These are phyloP conservation scores for Ichneumoninae sp. DNA, from an alignment of 2,888 invertebrate species.

Conservation along the genomic window DNA sequence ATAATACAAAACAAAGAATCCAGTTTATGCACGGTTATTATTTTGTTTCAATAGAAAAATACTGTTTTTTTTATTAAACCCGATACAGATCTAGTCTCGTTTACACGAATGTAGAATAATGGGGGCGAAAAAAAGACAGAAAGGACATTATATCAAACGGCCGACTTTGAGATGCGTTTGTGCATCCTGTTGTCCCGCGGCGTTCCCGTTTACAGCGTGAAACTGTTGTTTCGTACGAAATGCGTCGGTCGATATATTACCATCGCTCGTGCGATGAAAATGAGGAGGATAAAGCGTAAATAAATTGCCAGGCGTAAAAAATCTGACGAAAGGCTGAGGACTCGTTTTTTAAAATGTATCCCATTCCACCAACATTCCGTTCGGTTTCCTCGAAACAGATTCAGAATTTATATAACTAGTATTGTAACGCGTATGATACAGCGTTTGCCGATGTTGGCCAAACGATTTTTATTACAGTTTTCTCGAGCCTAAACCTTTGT, in stretches of 20 bases:
- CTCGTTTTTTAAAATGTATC: slow-evolving; percentile 5
- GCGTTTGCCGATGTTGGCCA: slow-evolving; percentile 29
- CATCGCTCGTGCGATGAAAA: neutral
- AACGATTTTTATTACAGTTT: slow-evolving; percentile 30
- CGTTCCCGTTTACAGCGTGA: neutral
- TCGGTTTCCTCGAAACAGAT: slow-evolving; percentile 22
- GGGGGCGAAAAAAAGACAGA: slow-evolving; percentile 24
- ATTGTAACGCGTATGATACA: slow-evolving; percentile 35
- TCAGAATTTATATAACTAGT: slow-evolving; percentile 10
- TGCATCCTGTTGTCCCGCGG: slow-evolving; percentile 38
- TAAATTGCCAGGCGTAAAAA: slow-evolving; percentile 3
- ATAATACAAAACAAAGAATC: neutral
- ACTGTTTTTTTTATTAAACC: slow-evolving; percentile 54
- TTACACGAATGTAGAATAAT: slow-evolving; percentile 7
- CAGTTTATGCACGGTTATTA: neutral
- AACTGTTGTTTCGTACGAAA: neutral
- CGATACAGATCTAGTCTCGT: slow-evolving; percentile 24
- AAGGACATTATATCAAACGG: slow-evolving; percentile 24
- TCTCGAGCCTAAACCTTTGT: slow-evolving; percentile 27
- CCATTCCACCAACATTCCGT: slow-evolving; percentile 2
- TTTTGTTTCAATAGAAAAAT: slow-evolving; percentile 48
- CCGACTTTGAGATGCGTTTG: slow-evolving; percentile 21
- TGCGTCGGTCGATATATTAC: neutral
- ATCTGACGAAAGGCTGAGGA: neutral
- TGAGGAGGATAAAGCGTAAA: neutral